Evolutionary conservation across 2,113 vertebrate genomes (phyloP).

Genomic region (Cheirogaleus medius): DNA sequence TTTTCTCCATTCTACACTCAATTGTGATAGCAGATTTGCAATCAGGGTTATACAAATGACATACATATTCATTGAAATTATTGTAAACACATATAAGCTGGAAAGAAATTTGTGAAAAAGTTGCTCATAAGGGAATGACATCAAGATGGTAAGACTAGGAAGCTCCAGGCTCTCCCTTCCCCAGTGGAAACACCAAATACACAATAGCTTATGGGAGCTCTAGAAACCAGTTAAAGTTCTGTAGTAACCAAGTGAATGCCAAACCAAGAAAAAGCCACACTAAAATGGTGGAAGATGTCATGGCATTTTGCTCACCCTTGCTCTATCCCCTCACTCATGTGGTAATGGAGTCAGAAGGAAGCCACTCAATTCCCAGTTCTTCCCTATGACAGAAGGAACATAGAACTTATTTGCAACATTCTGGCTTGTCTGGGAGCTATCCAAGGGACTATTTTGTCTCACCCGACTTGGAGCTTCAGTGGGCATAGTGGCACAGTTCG

Average conservation of each 20-base stretch:
- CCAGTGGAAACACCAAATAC: not conserved
- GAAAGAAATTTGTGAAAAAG: not conserved
- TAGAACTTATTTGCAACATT: not conserved
- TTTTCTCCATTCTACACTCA: not conserved
- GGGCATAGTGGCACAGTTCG: not conserved
- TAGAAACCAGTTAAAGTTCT: not conserved
- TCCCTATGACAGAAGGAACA: not conserved
- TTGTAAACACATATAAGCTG: not conserved
- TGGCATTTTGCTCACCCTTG: not conserved
- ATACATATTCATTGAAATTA: not conserved
- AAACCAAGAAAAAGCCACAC: not conserved
- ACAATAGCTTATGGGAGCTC: not conserved
- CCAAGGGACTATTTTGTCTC: not conserved
- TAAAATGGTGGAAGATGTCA: no score
- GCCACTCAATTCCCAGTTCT: not conserved
- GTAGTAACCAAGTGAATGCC: not conserved
- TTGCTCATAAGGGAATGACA: not conserved
- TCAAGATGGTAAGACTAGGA: not conserved
- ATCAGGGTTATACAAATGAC: not conserved
- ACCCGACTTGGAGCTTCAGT: not conserved
- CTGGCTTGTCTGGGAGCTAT: not conserved
- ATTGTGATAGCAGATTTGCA: not conserved
- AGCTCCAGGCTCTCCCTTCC: not conserved
- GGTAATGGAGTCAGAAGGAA: not conserved
- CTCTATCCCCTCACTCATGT: not conserved